phyloP scores from a whole-genome alignment of 2,888 invertebrate genomes.

The Sesia apiformis region DNA sequence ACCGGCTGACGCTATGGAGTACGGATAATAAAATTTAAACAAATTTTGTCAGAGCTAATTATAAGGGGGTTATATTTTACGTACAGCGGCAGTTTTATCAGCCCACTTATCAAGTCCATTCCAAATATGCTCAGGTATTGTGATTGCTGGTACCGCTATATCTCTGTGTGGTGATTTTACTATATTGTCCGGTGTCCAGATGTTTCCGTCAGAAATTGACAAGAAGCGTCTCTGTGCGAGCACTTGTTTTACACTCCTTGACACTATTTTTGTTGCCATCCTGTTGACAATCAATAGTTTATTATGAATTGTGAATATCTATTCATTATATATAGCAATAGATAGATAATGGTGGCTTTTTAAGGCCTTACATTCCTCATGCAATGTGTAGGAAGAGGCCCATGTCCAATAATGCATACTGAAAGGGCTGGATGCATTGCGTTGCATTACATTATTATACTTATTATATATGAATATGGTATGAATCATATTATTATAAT shows the following conservation, averaged over 20 bases:
- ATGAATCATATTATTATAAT: too few relatives aligned
- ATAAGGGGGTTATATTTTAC: conserved; percentile 17
- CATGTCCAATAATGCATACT: too few relatives aligned
- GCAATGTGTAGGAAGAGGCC: too few relatives aligned
- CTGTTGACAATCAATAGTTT: neutral
- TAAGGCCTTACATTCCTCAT: too few relatives aligned
- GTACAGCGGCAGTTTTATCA: conserved; percentile 77
- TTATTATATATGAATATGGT: too few relatives aligned
- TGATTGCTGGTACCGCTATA: conserved; percentile 59
- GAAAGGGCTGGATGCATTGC: too few relatives aligned
- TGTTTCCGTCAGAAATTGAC: conserved; percentile 1
- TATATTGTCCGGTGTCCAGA: conserved; percentile 43
- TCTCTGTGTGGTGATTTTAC: conserved; percentile 65
- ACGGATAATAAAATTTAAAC: neutral
- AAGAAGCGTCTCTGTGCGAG: neutral
- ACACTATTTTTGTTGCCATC: neutral
- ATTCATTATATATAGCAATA: too few relatives aligned
- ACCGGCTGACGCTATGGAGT: too few relatives aligned
- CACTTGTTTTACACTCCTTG: neutral
- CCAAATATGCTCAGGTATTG: conserved; percentile 77
- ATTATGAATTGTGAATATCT: too few relatives aligned
- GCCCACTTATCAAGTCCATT: conserved; percentile 75
- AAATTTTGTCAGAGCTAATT: too few relatives aligned
- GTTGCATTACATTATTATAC: too few relatives aligned
- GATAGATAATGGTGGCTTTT: too few relatives aligned